Evolutionary conservation across 2,113 vertebrate species (phyloP).

Genomic region (Psilopsiagon aurifrons): DNA sequence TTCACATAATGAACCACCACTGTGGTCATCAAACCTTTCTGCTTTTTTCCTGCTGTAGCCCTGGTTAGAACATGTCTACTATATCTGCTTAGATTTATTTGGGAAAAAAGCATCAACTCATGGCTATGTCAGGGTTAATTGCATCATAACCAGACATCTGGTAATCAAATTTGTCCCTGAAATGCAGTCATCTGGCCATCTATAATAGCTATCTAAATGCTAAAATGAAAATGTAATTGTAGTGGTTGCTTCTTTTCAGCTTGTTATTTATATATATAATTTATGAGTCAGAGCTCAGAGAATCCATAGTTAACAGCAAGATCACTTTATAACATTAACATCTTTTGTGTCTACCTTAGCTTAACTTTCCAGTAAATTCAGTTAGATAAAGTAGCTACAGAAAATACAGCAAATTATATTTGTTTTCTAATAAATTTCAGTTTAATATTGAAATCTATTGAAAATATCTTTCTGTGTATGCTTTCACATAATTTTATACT

Average conservation of each 20-base stretch:
- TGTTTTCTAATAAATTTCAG: neutral
- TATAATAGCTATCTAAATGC: neutral
- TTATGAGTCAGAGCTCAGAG: neutral
- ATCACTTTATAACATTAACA: neutral
- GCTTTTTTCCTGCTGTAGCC: neutral
- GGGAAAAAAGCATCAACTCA: accelerated
- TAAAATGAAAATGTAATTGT: constrained; percentile 4
- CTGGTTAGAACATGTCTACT: neutral
- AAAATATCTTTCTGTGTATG: neutral
- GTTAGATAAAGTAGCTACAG: neutral
- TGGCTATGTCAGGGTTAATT: neutral
- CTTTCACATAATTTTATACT: neutral
- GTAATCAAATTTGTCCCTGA: constrained; percentile 2
- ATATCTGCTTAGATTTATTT: neutral
- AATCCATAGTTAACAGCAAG: neutral
- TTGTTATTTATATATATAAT: neutral
- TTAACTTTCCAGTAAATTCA: neutral
- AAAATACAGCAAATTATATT: neutral
- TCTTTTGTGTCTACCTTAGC: neutral
- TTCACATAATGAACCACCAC: neutral
- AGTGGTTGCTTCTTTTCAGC: constrained; percentile 5
- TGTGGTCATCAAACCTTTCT: neutral
- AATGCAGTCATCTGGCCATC: neutral
- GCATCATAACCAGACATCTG: constrained; percentile 1
- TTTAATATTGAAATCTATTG: neutral